phyloP scores from a whole-genome alignment of 2,113 vertebrate species.

The Tachysurus fulvidraco region DNA sequence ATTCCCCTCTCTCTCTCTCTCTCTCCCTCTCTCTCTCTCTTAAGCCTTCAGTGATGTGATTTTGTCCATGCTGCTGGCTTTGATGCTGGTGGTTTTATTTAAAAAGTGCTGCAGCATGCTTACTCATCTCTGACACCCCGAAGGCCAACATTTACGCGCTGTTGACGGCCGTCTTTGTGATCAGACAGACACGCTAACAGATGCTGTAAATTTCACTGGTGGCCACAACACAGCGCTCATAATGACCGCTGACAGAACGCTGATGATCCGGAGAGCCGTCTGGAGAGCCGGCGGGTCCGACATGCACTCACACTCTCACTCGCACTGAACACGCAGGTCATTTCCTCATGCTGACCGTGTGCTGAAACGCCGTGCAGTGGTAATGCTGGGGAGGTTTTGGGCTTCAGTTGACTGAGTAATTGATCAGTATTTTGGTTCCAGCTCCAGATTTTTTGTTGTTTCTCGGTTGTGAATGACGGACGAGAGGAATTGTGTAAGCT shows the following conservation, averaged over 20 bases:
- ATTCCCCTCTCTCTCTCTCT: too few species aligned
- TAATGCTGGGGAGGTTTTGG: neutral
- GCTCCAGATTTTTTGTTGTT: neutral
- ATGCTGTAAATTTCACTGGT: slow-evolving; percentile 42
- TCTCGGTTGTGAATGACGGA: neutral
- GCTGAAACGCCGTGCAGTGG: neutral
- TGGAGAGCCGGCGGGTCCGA: neutral
- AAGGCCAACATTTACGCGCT: slow-evolving; percentile 31
- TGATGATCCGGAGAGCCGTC: slow-evolving; percentile 6
- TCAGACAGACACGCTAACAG: slow-evolving; percentile 41
- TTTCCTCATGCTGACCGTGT: neutral
- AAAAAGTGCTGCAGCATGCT: slow-evolving; percentile 20
- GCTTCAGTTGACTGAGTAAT: neutral
- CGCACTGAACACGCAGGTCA: neutral
- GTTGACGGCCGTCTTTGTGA: slow-evolving; percentile 45
- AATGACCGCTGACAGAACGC: slow-evolving; percentile 40
- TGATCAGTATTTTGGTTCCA: neutral
- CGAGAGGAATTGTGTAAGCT: neutral
- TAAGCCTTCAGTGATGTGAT: neutral
- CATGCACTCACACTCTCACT: neutral
- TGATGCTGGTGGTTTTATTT: neutral
- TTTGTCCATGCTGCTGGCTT: neutral
- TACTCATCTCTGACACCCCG: slow-evolving; percentile 20
- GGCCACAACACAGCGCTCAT: slow-evolving; percentile 40
- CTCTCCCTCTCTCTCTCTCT: too few species aligned